These are phyloP conservation scores for Haemorhous mexicanus DNA, from an alignment of 2,113 vertebrate genomes.

Conservation along the genomic window DNA sequence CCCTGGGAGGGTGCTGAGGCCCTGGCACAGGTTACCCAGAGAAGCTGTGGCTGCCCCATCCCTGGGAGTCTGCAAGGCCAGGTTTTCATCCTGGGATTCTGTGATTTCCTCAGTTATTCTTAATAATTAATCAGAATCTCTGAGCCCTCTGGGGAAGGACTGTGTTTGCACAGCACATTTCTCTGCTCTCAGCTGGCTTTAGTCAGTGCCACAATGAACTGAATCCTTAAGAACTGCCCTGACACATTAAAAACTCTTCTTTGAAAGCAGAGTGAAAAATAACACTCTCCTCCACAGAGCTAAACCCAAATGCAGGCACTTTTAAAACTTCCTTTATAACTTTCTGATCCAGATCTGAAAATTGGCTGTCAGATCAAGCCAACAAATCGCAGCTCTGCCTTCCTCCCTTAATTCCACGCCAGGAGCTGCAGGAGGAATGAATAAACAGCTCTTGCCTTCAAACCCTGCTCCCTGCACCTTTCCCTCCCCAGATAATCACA, in stretches of 20 bases:
- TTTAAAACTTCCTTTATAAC: neutral
- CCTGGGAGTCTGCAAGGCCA: neutral
- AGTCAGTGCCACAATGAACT: neutral
- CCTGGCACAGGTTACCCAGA: neutral
- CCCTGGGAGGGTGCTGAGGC: neutral
- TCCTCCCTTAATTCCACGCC: neutral
- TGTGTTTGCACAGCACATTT: neutral
- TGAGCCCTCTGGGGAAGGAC: neutral
- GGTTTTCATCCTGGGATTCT: neutral
- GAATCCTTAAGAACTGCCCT: neutral
- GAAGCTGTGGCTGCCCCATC: neutral
- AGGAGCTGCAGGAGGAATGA: conserved; percentile 10
- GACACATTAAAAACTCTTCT: neutral
- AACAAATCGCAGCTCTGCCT: conserved; percentile 5
- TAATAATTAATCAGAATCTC: neutral
- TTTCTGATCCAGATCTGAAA: conserved; percentile 47
- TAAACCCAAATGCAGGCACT: neutral
- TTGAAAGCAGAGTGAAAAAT: neutral
- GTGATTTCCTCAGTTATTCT: neutral
- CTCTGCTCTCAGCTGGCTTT: neutral
- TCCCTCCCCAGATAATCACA: conserved; percentile 9
- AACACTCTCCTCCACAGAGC: neutral
- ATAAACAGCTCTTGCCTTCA: conserved; percentile 10
- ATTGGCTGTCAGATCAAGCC: conserved; percentile 48
- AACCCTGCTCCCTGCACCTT: neutral